Evolutionary conservation across 2,113 vertebrate species (phyloP).

Genomic region (Philantomba maxwellii): DNA sequence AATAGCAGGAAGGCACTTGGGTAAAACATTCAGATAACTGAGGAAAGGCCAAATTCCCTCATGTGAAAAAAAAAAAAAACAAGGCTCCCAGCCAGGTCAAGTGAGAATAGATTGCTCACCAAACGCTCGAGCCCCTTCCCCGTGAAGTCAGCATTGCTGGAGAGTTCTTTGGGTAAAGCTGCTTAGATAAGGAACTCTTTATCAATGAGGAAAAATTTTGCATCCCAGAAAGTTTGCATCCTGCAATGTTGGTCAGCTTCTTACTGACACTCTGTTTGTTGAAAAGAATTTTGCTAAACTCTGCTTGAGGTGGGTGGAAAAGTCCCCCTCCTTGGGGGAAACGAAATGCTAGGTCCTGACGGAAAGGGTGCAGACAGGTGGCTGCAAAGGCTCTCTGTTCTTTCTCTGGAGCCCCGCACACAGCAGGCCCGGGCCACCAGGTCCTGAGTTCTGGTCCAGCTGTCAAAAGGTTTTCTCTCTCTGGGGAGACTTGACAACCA

Average conservation of each 20-base stretch:
- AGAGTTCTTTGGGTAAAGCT: constrained; percentile 37
- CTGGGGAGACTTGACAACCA: neutral
- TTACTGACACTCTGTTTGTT: neutral
- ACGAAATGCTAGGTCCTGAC: neutral
- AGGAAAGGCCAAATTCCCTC: constrained; percentile 81
- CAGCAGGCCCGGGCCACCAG: neutral
- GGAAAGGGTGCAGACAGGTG: neutral
- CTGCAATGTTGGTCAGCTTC: constrained; percentile 8
- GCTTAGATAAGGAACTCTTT: constrained; percentile 48
- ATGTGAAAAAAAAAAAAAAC: constrained; percentile 72
- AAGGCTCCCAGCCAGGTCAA: constrained; percentile 76
- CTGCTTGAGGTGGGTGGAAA: neutral
- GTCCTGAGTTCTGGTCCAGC: neutral
- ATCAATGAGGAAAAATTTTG: constrained; percentile 68
- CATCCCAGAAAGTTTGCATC: constrained; percentile 23
- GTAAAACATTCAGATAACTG: constrained; percentile 81
- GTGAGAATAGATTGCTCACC: constrained; percentile 71
- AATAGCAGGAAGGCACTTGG: constrained; percentile 85
- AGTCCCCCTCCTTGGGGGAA: neutral
- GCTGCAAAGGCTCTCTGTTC: neutral
- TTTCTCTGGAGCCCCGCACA: neutral
- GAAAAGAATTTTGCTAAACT: neutral
- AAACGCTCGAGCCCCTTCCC: constrained; percentile 57
- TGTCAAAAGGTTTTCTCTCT: neutral
- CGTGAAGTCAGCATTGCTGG: constrained; percentile 48